These are phyloP conservation scores for Guaruba guarouba DNA, from an alignment of 2,113 vertebrate species.

Conservation along the genomic window DNA sequence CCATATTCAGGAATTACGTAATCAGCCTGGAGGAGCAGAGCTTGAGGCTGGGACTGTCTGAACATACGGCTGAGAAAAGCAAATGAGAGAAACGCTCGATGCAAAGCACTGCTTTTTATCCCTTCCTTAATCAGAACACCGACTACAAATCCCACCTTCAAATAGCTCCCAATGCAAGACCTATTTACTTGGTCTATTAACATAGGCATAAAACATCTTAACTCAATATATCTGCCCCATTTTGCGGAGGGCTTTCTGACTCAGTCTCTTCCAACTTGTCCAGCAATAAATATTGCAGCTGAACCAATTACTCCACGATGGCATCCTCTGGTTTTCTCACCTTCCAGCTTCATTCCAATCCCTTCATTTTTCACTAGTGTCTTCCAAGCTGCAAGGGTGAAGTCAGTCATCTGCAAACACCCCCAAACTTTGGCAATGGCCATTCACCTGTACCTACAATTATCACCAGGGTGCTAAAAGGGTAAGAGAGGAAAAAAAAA, in stretches of 20 bases:
- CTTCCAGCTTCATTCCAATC: not conserved
- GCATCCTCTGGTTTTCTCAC: not conserved
- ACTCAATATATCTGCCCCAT: not conserved
- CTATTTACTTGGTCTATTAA: not conserved
- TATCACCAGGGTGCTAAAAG: not conserved
- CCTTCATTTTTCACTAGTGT: not conserved
- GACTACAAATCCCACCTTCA: not conserved
- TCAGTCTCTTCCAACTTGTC: not conserved
- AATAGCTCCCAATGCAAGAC: not conserved
- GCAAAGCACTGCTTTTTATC: not conserved
- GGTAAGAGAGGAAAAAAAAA: not conserved
- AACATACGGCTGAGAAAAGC: not conserved
- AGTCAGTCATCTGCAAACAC: not conserved
- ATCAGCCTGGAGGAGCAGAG: not conserved
- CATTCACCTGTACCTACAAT: not conserved
- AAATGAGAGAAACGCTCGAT: not conserved
- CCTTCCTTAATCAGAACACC: not conserved
- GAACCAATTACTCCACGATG: not conserved
- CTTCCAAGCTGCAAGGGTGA: not conserved
- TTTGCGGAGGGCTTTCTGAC: rapidly evolving
- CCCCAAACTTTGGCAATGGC: not conserved
- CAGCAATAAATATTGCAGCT: not conserved
- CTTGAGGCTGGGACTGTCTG: not conserved
- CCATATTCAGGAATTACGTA: not conserved
- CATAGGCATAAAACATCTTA: not conserved